A percentile compares a stretch with the other conserved stretches of the same genome.
phyloP scores from a whole-genome alignment of 2,797 vertebrate species.

The Karalla daura region DNA sequence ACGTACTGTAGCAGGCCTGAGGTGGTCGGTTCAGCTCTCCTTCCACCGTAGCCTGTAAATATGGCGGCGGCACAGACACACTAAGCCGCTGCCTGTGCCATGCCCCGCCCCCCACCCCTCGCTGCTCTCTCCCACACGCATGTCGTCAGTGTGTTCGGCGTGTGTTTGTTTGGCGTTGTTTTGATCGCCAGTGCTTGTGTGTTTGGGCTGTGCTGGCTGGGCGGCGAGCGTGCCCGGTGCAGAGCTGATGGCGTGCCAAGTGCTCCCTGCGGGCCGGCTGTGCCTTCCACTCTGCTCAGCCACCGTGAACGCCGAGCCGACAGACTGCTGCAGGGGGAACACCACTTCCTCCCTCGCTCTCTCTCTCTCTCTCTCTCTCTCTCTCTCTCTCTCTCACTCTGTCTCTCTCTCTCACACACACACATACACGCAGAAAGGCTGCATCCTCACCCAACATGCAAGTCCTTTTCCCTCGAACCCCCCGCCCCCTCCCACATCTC shows the following conservation, averaged over 20 bases:
- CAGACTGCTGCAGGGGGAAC: constrained; percentile 80
- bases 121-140: constrained; percentile 9
- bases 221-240: constrained; percentile 73
- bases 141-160: constrained; percentile 71
- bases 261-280: constrained; percentile 80
- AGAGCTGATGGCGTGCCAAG: constrained; percentile 86
- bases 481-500: not conserved
- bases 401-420: constrained; percentile 44
- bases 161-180: constrained; percentile 85
- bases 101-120: constrained; percentile 1
- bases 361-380: constrained; percentile 39
- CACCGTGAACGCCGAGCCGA: constrained; percentile 82
- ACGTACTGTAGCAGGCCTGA: too few species aligned
- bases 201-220: constrained; percentile 80
- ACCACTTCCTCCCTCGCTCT: constrained; percentile 55
- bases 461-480: constrained; percentile 10
- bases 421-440: constrained; percentile 49
- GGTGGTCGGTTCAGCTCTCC: not conserved
- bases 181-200: constrained; percentile 80
- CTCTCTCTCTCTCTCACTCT: constrained; percentile 46
- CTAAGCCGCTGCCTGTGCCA: constrained; percentile 22
- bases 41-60: constrained; percentile 12
- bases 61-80: constrained; percentile 32
- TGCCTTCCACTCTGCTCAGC: constrained; percentile 83
- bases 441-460: constrained; percentile 33